Evolutionary conservation across 1,140 invertebrate species (phyloP).

Genomic region (Drosophila takahashii): DNA sequence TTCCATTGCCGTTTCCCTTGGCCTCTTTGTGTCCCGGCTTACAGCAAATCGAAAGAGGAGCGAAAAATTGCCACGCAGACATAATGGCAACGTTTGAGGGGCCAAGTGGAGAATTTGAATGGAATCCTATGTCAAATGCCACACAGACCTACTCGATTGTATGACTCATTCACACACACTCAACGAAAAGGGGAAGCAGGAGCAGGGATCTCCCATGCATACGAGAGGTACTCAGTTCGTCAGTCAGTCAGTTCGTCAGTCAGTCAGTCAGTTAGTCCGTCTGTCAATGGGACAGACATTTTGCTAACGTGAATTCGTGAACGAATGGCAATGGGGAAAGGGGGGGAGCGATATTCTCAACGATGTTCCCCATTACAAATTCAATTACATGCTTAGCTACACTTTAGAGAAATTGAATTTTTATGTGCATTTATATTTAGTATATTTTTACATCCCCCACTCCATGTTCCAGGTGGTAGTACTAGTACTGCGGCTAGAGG

Average conservation of each 20-base stretch:
- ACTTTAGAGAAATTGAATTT: conserved; percentile 83
- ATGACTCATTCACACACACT: conserved; percentile 62
- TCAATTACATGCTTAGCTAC: conserved; percentile 83
- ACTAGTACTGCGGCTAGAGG: neutral
- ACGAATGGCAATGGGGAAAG: conserved; percentile 1
- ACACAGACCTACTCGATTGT: conserved; percentile 49
- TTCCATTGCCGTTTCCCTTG: conserved; percentile 6
- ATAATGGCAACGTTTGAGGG: conserved; percentile 30
- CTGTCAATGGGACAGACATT: conserved; percentile 59
- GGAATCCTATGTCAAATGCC: conserved; percentile 60
- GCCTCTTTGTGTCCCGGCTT: conserved; percentile 12
- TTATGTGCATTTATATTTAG: conserved; percentile 83
- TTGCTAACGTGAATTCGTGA: conserved; percentile 61
- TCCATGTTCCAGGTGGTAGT: conserved; percentile 19
- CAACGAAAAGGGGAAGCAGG: neutral
- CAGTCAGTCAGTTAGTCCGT: conserved; percentile 21
- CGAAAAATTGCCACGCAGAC: conserved; percentile 41
- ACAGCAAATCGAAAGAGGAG: conserved; percentile 9
- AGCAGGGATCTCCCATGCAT: conserved; percentile 16
- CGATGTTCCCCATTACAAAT: conserved; percentile 83
- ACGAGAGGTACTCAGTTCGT: conserved; percentile 29
- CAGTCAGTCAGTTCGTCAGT: conserved; percentile 3
- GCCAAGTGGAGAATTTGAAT: conserved; percentile 19
- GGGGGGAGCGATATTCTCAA: conserved; percentile 45
- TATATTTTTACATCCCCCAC: conserved; percentile 69